phyloP scores from a whole-genome alignment of 2,113 vertebrate genomes.

The Amphiprion percula region DNA sequence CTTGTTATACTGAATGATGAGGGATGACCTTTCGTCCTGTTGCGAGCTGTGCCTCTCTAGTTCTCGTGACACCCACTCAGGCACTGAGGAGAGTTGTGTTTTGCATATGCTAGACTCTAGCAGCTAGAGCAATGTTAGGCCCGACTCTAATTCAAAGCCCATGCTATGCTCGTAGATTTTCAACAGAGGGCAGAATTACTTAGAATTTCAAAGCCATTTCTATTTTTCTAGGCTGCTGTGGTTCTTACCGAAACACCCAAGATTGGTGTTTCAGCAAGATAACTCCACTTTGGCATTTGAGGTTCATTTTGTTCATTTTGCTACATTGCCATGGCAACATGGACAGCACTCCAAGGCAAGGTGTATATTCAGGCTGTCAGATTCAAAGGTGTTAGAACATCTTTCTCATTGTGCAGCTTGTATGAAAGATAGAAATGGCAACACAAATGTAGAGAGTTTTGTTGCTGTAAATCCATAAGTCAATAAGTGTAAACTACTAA shows the following conservation, averaged over 20 bases:
- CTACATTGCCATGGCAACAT: conserved; percentile 22
- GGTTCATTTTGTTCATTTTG: conserved; percentile 15
- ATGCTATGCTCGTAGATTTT: conserved; percentile 30
- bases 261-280: conserved; percentile 43
- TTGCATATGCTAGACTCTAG: neutral
- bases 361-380: neutral
- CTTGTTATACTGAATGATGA: neutral
- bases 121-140: neutral
- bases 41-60: conserved; percentile 10
- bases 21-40: conserved; percentile 19
- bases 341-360: neutral
- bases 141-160: neutral
- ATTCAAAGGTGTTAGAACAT: neutral
- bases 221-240: neutral
- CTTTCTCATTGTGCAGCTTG: neutral
- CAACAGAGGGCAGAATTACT: conserved; percentile 70
- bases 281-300: neutral
- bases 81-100: neutral
- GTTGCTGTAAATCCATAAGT: too few species aligned
- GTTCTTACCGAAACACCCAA: conserved; percentile 27
- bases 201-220: neutral
- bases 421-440: neutral
- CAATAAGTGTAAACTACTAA: too few species aligned
- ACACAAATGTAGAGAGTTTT: neutral
- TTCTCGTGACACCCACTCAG: conserved; percentile 30